These are phyloP conservation scores for Spinus pinus DNA, from an alignment of 2,797 vertebrate genomes.

Conservation along the genomic window DNA sequence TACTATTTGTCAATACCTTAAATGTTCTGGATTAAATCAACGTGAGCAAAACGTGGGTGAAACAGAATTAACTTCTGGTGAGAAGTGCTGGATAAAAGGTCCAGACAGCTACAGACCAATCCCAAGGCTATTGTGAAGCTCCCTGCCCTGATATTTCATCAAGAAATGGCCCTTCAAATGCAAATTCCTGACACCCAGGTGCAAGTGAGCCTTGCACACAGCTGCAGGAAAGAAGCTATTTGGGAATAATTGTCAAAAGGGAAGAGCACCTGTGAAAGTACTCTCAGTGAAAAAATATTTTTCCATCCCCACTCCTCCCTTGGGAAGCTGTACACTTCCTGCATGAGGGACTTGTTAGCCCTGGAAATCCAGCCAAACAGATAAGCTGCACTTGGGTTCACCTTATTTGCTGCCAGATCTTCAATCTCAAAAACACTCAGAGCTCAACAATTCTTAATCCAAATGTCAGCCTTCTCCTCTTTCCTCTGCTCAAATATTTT, in stretches of 20 bases:
- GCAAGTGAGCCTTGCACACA: background rate
- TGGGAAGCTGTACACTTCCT: background rate
- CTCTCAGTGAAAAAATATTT: background rate
- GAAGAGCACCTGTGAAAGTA: slow-evolving; percentile 19
- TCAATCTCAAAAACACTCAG: background rate
- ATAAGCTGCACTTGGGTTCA: background rate
- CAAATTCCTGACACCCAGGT: background rate
- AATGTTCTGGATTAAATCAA: background rate
- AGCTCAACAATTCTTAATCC: background rate
- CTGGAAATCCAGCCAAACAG: slow-evolving; percentile 30
- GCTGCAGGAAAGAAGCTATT: background rate
- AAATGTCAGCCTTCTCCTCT: background rate
- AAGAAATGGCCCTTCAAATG: background rate
- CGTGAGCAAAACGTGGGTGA: background rate
- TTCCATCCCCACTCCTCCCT: background rate
- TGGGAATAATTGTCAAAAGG: background rate
- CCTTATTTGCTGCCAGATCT: slow-evolving; percentile 22
- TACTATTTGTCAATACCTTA: background rate
- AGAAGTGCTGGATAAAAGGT: background rate
- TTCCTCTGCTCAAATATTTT: background rate
- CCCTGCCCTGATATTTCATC: background rate
- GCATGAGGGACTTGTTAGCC: background rate
- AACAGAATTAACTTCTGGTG: background rate
- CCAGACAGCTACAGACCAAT: background rate
- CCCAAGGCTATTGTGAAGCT: background rate